Evolutionary conservation across 2,797 vertebrate species (phyloP), one percentile per base, ranked within the genome.

Genomic region (Enteromius fasciolatus): DNA sequence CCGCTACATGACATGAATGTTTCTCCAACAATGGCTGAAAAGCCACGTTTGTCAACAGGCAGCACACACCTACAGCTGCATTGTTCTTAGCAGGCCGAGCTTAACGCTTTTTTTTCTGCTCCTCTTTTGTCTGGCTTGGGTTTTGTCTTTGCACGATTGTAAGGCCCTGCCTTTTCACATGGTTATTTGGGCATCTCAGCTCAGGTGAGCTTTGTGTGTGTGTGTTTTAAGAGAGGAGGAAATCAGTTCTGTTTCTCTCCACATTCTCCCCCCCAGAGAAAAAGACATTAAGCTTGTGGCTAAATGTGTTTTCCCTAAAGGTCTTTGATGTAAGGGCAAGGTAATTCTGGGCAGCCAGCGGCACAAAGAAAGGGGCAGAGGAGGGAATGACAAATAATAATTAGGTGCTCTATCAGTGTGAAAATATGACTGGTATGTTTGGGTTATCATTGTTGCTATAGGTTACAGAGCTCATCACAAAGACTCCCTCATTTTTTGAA

Each of bases 51-150:
- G 90, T 90, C 89, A 91, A 90, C 83, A 90, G 83, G 86, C 88
- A 78, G 88, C 86, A 89, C 88, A 89, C 90, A 88, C 89, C 92
- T 90, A 90, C 39, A 82, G 63, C 85, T 77, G 41, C 86, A 93
- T 93, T 94, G 91, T 93, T 88, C 86, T 89, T 66, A 85, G 85
- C 87, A 91, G 88, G 86, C 83, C 82, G 85, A 92, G 90, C 90
- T 88, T 87, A 87, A 87, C 85, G 5, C 31, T 50, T 83, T 86
- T 48, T 80, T 54, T 81, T 83, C 75, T 64, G 57, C 39, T 25
- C 9, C 41, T 82, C 86, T 86, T 91, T 91, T 89, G 87, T 90
- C 36, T 48, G 69, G 36, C 50, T 54, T 61, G 36, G 75, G 87
- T 89, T 90, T 88, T 89, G 84, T 92, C 89, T 90, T 81, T 82